Base-by-base conservation (phyloP, 2,113 vertebrate genomes). In the Epinephelus moara region DNA sequence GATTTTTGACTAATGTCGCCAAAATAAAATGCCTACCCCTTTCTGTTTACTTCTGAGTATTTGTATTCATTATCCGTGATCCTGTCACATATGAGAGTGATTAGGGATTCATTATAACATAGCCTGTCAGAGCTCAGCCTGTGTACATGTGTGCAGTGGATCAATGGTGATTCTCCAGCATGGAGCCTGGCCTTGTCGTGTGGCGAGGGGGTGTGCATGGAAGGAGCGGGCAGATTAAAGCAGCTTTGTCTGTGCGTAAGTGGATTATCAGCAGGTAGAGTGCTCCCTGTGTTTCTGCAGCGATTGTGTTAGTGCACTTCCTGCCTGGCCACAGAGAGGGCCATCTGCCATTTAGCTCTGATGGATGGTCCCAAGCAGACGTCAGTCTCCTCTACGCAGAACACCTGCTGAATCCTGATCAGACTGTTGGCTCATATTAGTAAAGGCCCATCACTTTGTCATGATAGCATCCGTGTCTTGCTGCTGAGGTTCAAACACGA, bases 221-320 rank as follows among this genome's bases (percentile, higher is more conserved):
- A 82, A 86, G 69, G 75, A 80, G 86, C 55, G 5, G 88, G 86
- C 80, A 93, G 94, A 94, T 95, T 95, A 94, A 95, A 94, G 92
- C 89, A 79, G 92, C 92, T 94, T 93, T 93, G 93, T 95, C 92
- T 91, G 78, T 85, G 84, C 42, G 62, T 94, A 94, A 95, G 91
- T 95, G 94, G 93, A 95, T 95, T 96, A 96, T 93, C 93, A 95
- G 94, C 92, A 94, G 94, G 95, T 95, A 94, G 92, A 93, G 88
- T 89, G 92, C 94, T 89, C 90, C 89, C 92, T 85, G 92, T 86
- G 92, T 88, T 91, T 90, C 88, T 86, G 72, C 79, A 78, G 89
- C 90, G 84, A 92, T 94, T 92, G 91, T 92, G 94, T 94, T 94
- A 92, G 92, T 88, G 88, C 86, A 87, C 88, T 92, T 94, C 92